phyloP scores from a whole-genome alignment of 2,888 invertebrate genomes.

The Drosophila vallismaia region DNA sequence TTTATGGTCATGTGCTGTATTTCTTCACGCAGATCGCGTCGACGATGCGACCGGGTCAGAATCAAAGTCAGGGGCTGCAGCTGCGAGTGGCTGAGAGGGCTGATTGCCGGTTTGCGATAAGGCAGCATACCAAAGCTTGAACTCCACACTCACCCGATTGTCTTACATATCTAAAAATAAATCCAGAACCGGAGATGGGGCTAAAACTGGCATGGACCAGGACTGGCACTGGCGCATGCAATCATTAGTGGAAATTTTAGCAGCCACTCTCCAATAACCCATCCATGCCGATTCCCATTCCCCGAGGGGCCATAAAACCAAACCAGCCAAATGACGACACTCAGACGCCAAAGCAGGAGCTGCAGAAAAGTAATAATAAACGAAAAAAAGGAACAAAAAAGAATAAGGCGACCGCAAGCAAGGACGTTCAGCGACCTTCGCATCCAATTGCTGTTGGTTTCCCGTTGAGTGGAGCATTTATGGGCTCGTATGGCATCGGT shows the following conservation, averaged over 20 bases:
- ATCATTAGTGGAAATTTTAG: slow-evolving; percentile 68
- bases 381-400: too few relatives aligned
- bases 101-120: slow-evolving; percentile 72
- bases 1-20: slow-evolving; percentile 65
- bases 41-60: slow-evolving; percentile 53
- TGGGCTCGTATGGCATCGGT: slow-evolving; percentile 23
- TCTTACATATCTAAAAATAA: slow-evolving; percentile 71
- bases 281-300: slow-evolving; percentile 40
- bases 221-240: slow-evolving; percentile 67
- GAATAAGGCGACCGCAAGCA: slow-evolving; percentile 72
- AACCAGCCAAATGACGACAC: slow-evolving; percentile 75
- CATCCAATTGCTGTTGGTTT: slow-evolving; percentile 24
- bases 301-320: slow-evolving; percentile 63
- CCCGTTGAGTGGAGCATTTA: slow-evolving; percentile 43
- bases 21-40: slow-evolving; percentile 71
- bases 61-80: slow-evolving; percentile 19
- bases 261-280: slow-evolving; percentile 32
- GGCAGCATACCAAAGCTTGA: slow-evolving; percentile 68
- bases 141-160: slow-evolving; percentile 51
- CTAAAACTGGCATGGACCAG: slow-evolving; percentile 13
- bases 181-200: slow-evolving; percentile 15
- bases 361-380: slow-evolving; percentile 7
- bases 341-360: slow-evolving; percentile 66
- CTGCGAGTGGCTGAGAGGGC: slow-evolving; percentile 25
- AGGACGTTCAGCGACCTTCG: slow-evolving; percentile 82